Base-by-base conservation (phyloP, 2,888 invertebrate species). In the Lithophane leautieri region DNA sequence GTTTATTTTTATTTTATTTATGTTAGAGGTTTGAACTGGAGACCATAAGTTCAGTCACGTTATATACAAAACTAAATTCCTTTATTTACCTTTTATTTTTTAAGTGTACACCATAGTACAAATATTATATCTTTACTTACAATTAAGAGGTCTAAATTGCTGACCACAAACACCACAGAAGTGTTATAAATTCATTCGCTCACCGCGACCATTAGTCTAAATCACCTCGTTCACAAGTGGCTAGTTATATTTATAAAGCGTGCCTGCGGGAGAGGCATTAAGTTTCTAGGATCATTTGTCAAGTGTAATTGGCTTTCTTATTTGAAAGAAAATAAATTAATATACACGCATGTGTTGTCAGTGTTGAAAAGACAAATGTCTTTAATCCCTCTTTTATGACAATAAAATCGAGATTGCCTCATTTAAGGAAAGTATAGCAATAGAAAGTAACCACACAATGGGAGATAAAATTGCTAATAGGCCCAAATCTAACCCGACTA, bases 141-240 rank as follows among this genome's bases (percentile, higher is more conserved):
- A 61, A 19, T 68, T 47, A 79, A 58, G 6, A 52, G 42, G 25
- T 22, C 7, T 60, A 0, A 47, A 65, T 58, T 28, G 34, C 47
- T 79, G 42, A 68, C 79, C 79, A 63, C 76, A 68, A 58, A 58
- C 0, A 44, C 79, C 67, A 19, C 62, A 67, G 9, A 50, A 50
- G 80, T 80, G 88, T 79, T 70, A 90, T 72, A 73, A 82, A 83
- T 81, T 63, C 62, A 81, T 62, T 67, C 47, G 12, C 40, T 70
- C n/a, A 70, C 79, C 79, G 58, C 81, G 44, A 16, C 58, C 40
- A 80, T 80, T 80, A 81, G 16, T 47, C 70, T 63, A 80, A 80
- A 80, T 80, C 58, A 54, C 79, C 52, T 68, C 47, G 54, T 66
- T 50, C 54, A 44, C n/a, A 70, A 68, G 28, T 28, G 7, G 34